Base-by-base conservation (phyloP, 2,888 invertebrate genomes). In the Torymus tubicola region DNA sequence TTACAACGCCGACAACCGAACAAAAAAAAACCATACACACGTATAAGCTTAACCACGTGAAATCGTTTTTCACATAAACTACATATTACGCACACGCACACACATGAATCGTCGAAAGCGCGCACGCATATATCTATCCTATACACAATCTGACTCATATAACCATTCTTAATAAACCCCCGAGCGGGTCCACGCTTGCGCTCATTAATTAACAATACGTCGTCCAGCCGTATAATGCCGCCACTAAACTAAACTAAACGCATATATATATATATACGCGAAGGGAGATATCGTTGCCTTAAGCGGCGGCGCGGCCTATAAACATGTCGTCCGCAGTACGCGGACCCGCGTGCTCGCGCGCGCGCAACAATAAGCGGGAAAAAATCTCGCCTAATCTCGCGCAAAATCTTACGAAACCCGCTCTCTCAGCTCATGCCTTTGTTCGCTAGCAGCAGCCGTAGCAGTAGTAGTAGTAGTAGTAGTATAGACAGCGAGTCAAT, bases 311-410 rank as follows among this genome's bases (percentile, higher is more conserved):
- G 64, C 21, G n/a, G 70, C 63, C 77, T 70, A 69, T 77, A 77
- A 77, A 77, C 57, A 70, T 70, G 77, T 77, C 77, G 64, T 16
- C 16, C 18, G 52, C 55, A 71, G n/a, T n/a, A 5, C 42, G 42
- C 21, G n/a, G n/a, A n/a, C n/a, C n/a, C 31, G 8, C 31, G 8
- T 3, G 8, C 31, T 5, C 31, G 3, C 8, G 10, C 42, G 8
- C 8, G 10, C 42, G 16, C 65, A 71, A 78, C 64, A 71, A 78
- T 65, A 53, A 78, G 60, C 52, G 13, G 53, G 50, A 71, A 78
- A 78, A 70, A 67, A 67, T 78, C n/a, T n/a, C 61, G 65, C 60
- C 58, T 78, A 71, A 71, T 79, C 73, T 79, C 70, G 70, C 64
- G 63, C 53, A 42, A 74, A 79, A 78, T 78, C 78, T 78, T 61